Conservation (phyloP, 2,888 invertebrate species). For the Melinaea marsaeus region DNA sequence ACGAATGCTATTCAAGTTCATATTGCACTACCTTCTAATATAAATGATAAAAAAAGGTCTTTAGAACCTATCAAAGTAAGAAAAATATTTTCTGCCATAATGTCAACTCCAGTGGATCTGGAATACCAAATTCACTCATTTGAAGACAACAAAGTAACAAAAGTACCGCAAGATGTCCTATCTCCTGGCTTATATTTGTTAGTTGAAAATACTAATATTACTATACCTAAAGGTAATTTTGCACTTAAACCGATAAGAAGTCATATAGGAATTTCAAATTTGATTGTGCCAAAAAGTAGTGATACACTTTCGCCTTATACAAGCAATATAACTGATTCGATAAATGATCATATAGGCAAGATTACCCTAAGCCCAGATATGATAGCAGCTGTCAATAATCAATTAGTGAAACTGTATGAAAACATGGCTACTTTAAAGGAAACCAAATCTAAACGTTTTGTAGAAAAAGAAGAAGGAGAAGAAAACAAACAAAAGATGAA, state of each 20-base stretch:
- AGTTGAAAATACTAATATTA: conserved; percentile 40
- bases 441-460: conserved; percentile 10
- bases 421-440: conserved; percentile 31
- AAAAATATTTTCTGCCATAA: conserved; percentile 56
- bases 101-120: conserved; percentile 59
- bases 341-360: conserved; percentile 29
- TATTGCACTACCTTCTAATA: conserved; percentile 50
- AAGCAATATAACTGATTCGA: background rate
- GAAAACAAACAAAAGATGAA: conserved; percentile 19
- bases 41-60: conserved; percentile 44
- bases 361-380: conserved; percentile 50
- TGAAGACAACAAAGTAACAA: conserved; percentile 32
- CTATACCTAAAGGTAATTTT: conserved; percentile 37
- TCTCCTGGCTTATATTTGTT: conserved; percentile 55
- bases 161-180: conserved; percentile 26
- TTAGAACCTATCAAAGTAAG: conserved; percentile 42
- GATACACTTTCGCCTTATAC: background rate
- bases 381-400: conserved; percentile 45
- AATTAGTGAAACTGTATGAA: conserved; percentile 44
- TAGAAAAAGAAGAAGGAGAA: conserved; percentile 17
- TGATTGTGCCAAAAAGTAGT: conserved; percentile 19
- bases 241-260: conserved; percentile 45
- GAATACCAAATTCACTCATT: conserved; percentile 57
- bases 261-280: conserved; percentile 34
- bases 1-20: conserved; percentile 59